Evolutionary conservation across 2,113 vertebrate genomes (phyloP).

Genomic region (Rhombomys opimus): DNA sequence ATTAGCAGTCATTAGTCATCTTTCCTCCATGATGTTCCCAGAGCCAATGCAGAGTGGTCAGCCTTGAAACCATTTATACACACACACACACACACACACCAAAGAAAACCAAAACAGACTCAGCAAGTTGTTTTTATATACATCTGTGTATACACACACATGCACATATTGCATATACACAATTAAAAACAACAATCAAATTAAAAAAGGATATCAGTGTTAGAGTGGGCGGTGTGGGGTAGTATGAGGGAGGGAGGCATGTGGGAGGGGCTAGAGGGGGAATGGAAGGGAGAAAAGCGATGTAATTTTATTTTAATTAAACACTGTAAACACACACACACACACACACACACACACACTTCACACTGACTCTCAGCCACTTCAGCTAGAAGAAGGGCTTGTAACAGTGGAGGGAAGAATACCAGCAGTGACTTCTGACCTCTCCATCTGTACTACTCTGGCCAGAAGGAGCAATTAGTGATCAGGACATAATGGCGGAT

Average conservation of each 20-base stretch:
- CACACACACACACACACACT: neutral
- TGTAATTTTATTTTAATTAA: neutral
- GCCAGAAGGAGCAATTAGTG: neutral
- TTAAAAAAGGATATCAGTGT: neutral
- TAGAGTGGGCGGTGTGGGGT: neutral
- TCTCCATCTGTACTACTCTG: neutral
- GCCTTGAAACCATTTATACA: neutral
- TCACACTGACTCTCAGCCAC: neutral
- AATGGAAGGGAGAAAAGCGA: neutral
- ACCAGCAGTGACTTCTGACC: neutral
- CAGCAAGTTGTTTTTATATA: neutral
- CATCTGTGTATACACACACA: neutral
- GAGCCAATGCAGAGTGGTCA: neutral
- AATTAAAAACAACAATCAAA: neutral
- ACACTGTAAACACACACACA: neutral
- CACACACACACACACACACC: neutral
- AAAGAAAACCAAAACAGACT: neutral
- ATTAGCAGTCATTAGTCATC: too few species aligned
- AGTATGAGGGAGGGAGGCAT: neutral
- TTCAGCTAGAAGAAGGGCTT: neutral
- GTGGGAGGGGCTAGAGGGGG: neutral
- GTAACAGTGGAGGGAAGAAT: neutral
- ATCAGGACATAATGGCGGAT: neutral
- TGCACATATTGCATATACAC: neutral
- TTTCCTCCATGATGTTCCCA: neutral